These are phyloP conservation scores for Proisotoma minuta DNA, from an alignment of 2,888 invertebrate species.

Conservation along the genomic window DNA sequence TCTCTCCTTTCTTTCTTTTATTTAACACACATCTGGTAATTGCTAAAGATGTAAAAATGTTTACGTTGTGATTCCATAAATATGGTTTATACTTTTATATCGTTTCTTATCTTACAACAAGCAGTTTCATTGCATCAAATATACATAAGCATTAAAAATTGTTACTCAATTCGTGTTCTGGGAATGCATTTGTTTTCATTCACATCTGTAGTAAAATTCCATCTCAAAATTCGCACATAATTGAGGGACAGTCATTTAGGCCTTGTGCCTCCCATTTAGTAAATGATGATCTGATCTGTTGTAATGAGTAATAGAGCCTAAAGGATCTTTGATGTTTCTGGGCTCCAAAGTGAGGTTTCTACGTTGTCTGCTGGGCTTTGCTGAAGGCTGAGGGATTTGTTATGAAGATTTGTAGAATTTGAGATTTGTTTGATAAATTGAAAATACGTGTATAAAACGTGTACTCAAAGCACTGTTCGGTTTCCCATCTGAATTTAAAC, in stretches of 20 bases:
- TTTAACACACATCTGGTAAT: too few relatives aligned
- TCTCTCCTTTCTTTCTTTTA: background rate
- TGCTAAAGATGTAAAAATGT: too few relatives aligned
- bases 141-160: too few relatives aligned
- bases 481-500: slow-evolving; percentile 26
- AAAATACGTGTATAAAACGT: slow-evolving; percentile 39
- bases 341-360: too few relatives aligned
- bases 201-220: too few relatives aligned
- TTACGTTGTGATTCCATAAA: too few relatives aligned
- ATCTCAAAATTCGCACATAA: background rate
- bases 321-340: background rate
- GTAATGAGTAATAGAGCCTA: background rate
- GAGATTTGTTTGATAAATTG: slow-evolving; percentile 39
- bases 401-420: slow-evolving; percentile 35
- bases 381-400: slow-evolving; percentile 30
- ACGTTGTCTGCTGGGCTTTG: background rate
- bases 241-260: background rate
- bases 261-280: background rate
- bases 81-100: too few relatives aligned
- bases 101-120: too few relatives aligned
- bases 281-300: slow-evolving; percentile 1
- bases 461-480: too few relatives aligned
- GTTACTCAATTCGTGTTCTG: too few relatives aligned
- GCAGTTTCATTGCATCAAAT: too few relatives aligned
- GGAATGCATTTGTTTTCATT: too few relatives aligned